phyloP scores from a whole-genome alignment of 2,888 invertebrate species.

The Ormia ochracea region DNA sequence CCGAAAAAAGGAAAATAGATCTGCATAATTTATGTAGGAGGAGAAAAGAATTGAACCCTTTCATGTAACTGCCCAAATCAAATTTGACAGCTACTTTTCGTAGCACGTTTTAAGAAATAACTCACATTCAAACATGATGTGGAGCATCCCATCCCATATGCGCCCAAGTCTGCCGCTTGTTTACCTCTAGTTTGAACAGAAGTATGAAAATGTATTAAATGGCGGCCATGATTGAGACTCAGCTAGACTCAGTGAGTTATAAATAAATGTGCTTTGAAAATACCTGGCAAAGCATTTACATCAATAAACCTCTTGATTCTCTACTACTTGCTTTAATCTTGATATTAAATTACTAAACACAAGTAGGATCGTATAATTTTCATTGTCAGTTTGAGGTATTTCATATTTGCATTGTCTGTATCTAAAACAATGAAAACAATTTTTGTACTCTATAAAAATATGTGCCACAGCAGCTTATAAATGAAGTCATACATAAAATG shows the following conservation, averaged over 20 bases:
- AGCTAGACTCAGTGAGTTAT: not conserved
- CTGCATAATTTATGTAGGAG: too few species aligned
- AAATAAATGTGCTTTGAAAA: not conserved
- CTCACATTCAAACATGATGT: too few species aligned
- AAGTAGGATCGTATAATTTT: constrained; percentile 48
- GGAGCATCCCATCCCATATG: not conserved
- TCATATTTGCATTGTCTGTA: constrained; percentile 26
- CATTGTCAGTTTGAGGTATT: constrained; percentile 56
- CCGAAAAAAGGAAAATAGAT: too few species aligned
- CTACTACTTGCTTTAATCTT: constrained; percentile 44
- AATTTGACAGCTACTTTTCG: too few species aligned
- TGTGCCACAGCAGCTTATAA: too few species aligned
- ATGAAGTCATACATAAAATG: too few species aligned
- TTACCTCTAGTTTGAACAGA: not conserved
- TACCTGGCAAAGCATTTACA: not conserved
- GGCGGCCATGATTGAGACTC: constrained; percentile 9
- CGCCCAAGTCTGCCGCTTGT: not conserved
- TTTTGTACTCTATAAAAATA: not conserved
- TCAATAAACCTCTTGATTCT: not conserved
- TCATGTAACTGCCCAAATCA: too few species aligned
- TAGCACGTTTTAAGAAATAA: too few species aligned
- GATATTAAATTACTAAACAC: constrained; percentile 55
- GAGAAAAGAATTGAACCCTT: too few species aligned
- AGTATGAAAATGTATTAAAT: constrained; percentile 10
- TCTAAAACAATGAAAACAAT: not conserved